Evolutionary conservation across 2,113 vertebrate species (phyloP).

Genomic region (Psilopsiagon aurifrons): DNA sequence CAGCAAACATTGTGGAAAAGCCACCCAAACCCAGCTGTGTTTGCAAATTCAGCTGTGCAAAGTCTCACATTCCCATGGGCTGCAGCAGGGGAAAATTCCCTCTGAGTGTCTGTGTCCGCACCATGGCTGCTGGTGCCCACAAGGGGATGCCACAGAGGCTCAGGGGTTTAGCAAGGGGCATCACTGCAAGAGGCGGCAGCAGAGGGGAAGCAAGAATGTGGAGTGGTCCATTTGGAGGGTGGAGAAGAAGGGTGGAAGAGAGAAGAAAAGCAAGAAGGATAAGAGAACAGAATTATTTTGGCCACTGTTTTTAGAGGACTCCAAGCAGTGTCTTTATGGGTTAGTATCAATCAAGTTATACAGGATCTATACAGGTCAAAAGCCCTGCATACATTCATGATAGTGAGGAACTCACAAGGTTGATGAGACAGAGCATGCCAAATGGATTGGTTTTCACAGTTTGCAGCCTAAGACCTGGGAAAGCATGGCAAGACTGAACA

Average conservation of each 20-base stretch:
- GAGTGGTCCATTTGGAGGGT: not conserved
- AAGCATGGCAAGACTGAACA: not conserved
- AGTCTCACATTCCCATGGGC: constrained; percentile 43
- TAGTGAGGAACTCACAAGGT: not conserved
- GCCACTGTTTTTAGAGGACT: not conserved
- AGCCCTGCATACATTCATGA: not conserved
- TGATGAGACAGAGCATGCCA: not conserved
- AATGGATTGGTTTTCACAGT: not conserved
- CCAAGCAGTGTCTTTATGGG: not conserved
- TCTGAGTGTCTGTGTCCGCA: not conserved
- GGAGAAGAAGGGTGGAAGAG: not conserved
- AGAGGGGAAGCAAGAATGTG: not conserved
- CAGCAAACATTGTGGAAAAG: constrained; percentile 47
- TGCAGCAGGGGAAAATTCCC: not conserved
- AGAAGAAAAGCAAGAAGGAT: not conserved
- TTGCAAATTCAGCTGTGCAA: constrained; percentile 42
- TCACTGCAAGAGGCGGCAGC: not conserved
- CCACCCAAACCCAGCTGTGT: constrained; percentile 41
- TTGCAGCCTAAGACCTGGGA: not conserved
- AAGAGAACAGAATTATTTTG: not conserved
- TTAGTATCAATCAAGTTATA: accelerated
- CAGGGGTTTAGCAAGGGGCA: not conserved
- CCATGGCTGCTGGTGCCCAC: not conserved
- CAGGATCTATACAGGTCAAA: not conserved
- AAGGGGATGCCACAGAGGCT: accelerated